A percentile compares a stretch with the other conserved stretches of the same genome.
Conservation (phyloP, 2,113 vertebrate species). For the Hylia prasina region DNA sequence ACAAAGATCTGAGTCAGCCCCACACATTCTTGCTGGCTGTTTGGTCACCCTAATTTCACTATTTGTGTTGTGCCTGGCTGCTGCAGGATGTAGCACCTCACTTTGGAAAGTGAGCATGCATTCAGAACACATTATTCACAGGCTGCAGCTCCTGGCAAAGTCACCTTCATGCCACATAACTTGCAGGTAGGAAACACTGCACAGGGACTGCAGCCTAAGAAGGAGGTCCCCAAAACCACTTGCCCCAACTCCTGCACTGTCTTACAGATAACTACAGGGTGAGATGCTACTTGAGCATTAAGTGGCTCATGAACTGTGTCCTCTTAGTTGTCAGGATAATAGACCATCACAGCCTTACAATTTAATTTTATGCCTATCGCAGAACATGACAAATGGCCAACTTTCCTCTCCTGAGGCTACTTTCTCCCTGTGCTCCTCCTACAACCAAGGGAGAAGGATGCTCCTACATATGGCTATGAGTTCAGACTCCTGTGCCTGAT, state of each 20-base stretch:
- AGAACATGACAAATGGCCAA: not conserved
- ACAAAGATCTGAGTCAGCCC: not conserved
- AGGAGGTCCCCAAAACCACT: not conserved
- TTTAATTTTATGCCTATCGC: not conserved
- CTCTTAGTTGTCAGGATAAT: not conserved
- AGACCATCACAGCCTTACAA: not conserved
- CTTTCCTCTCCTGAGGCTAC: not conserved
- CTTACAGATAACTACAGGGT: accelerated
- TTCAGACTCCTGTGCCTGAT: not conserved
- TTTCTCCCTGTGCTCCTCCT: not conserved
- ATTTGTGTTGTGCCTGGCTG: not conserved
- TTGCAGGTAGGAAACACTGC: not conserved
- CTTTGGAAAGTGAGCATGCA: not conserved
- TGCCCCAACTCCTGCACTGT: not conserved
- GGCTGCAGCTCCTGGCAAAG: slow-evolving; percentile 35
- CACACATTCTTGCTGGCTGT: not conserved
- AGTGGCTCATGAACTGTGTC: not conserved
- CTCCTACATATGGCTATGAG: not conserved
- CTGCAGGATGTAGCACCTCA: not conserved
- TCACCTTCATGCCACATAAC: slow-evolving; percentile 21
- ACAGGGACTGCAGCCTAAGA: not conserved
- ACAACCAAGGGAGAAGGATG: not conserved
- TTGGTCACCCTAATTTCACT: not conserved
- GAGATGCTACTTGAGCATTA: accelerated
- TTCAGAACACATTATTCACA: slow-evolving; percentile 42